Percentiles rank a stretch among this genome's conserved stretches.
Evolutionary conservation across 2,888 invertebrate species (phyloP).

Genomic region (Callyntrura sp.): DNA sequence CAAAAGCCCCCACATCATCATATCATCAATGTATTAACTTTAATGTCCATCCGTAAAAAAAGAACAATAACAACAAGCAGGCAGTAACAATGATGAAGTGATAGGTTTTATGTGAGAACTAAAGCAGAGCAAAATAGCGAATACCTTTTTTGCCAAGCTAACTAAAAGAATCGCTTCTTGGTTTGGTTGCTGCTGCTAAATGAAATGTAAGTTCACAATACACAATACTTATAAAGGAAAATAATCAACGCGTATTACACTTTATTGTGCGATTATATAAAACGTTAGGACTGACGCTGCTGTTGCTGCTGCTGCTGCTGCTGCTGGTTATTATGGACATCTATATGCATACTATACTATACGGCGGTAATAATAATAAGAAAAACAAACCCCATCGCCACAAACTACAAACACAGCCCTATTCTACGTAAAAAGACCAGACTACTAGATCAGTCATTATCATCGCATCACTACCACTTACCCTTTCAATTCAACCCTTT

Average conservation of each 20-base stretch:
- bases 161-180: not conserved
- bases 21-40: not conserved
- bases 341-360: not conserved
- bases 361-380: slow-evolving; percentile 22
- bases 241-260: not conserved
- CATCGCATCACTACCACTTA: slow-evolving; percentile 38
- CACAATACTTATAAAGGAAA: not conserved
- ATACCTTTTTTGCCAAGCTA: not conserved
- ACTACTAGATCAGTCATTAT: slow-evolving; percentile 66
- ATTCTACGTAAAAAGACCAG: slow-evolving; percentile 36
- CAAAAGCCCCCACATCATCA: not conserved
- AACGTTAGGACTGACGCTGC: not conserved
- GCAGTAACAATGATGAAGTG: slow-evolving; percentile 21
- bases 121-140: slow-evolving; percentile 64
- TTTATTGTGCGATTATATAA: slow-evolving; percentile 37
- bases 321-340: not conserved
- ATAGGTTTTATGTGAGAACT: slow-evolving; percentile 54
- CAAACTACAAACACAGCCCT: slow-evolving; percentile 33
- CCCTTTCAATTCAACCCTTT: slow-evolving; percentile 73
- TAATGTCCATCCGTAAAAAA: slow-evolving; percentile 50
- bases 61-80: not conserved
- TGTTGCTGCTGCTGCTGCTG: too few species aligned
- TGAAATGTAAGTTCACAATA: not conserved
- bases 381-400: slow-evolving; percentile 33
- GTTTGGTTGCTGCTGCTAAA: not conserved